Conservation (phyloP, 2,113 vertebrate species). For the Cygnus atratus region DNA sequence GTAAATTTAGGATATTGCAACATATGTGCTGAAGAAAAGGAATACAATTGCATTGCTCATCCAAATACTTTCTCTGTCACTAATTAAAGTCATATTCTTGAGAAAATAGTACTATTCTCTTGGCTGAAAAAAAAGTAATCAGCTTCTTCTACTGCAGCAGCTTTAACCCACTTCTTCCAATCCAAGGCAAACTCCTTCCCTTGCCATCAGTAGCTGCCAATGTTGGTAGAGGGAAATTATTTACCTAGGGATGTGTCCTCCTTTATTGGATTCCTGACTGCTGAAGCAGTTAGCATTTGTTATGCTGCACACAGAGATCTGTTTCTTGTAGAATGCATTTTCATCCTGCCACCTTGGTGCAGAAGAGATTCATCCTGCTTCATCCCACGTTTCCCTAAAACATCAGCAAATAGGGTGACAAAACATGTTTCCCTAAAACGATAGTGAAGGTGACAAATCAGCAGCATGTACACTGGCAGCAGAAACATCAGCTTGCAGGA, state of each 20-base stretch:
- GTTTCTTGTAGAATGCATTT: background rate
- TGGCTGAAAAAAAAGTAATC: background rate
- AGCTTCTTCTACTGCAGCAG: background rate
- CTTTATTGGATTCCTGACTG: background rate
- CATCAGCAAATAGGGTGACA: background rate
- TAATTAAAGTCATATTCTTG: background rate
- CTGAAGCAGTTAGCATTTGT: background rate
- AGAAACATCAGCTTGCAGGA: background rate
- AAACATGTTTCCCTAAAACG: background rate
- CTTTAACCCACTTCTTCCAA: background rate
- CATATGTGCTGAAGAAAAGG: background rate
- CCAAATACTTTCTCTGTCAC: background rate
- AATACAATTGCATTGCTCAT: background rate
- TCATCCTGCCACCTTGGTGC: background rate
- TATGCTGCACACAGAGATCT: background rate
- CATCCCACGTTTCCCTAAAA: background rate
- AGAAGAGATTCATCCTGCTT: background rate
- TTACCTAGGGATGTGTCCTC: background rate
- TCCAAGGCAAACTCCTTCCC: background rate
- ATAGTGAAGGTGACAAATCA: background rate
- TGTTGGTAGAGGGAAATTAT: background rate
- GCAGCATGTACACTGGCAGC: background rate
- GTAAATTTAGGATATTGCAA: background rate
- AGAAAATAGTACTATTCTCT: background rate
- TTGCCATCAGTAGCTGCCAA: background rate